Conservation (phyloP, 2,113 vertebrate genomes). For the Sylvicapra grimmia region DNA sequence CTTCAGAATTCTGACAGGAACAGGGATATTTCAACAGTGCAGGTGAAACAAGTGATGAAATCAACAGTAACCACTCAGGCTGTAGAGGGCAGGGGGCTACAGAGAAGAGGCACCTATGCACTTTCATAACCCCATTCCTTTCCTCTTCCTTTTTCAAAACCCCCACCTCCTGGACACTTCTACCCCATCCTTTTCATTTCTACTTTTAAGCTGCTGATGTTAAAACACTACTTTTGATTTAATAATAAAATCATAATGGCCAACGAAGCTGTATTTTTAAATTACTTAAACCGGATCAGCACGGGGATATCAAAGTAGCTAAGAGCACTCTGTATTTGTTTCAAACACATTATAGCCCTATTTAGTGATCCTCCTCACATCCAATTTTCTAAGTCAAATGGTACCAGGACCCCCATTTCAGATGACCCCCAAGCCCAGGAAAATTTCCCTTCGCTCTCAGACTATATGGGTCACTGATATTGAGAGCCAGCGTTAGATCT, state of each 20-base stretch:
- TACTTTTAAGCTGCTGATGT: neutral
- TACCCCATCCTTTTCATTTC: neutral
- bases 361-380: neutral
- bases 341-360: neutral
- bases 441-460: neutral
- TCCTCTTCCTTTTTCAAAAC: neutral
- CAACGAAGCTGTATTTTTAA: neutral
- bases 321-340: neutral
- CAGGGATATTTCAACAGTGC: neutral
- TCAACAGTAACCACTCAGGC: neutral
- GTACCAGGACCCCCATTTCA: neutral
- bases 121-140: neutral
- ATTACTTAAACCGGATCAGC: neutral
- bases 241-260: neutral
- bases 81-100: rapidly evolving
- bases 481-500: neutral
- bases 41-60: neutral
- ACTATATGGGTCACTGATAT: neutral
- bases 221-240: conserved; percentile 16
- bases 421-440: neutral
- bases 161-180: neutral
- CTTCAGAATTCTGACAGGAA: conserved; percentile 7
- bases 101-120: rapidly evolving
- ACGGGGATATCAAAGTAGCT: neutral
- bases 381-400: neutral